Percentiles rank a stretch among this genome's conserved stretches.
These are phyloP conservation scores for Achroia grisella DNA, from an alignment of 1,140 invertebrate genomes.

Conservation along the genomic window DNA sequence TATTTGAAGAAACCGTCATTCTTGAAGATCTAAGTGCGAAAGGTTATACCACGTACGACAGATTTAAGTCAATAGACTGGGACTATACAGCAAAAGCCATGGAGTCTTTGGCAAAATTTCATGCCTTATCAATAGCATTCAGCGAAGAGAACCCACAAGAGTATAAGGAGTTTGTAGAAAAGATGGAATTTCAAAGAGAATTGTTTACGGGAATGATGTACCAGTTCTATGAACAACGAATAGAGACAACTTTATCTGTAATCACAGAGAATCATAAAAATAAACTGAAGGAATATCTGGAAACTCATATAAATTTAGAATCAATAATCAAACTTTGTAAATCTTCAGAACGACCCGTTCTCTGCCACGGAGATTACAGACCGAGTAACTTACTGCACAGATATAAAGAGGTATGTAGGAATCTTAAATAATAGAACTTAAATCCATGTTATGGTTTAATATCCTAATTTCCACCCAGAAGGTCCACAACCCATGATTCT, in stretches of 20 bases:
- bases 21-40: slow-evolving; percentile 12
- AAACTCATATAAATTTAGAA: not conserved
- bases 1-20: slow-evolving; percentile 13
- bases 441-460: too few relatives aligned
- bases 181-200: slow-evolving; percentile 1
- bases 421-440: too few relatives aligned
- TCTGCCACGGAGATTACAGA: slow-evolving; percentile 39
- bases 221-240: slow-evolving; percentile 5
- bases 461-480: too few relatives aligned
- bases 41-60: slow-evolving; percentile 11
- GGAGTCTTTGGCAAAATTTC: slow-evolving; percentile 16
- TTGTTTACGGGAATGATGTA: slow-evolving; percentile 9
- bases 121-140: slow-evolving; percentile 22
- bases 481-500: too few relatives aligned
- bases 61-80: slow-evolving; percentile 16
- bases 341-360: slow-evolving; percentile 12
- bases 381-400: slow-evolving; percentile 35
- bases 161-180: slow-evolving; percentile 14
- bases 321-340: slow-evolving; percentile 2
- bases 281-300: slow-evolving; percentile 6
- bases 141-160: slow-evolving; percentile 21
- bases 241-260: slow-evolving; percentile 1
- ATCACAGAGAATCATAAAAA: slow-evolving; percentile 16
- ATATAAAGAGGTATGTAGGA: slow-evolving; percentile 6
- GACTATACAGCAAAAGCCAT: slow-evolving; percentile 13